A percentile compares a stretch with the other conserved stretches of the same genome.
These are phyloP conservation scores for Agrenia bidenticulata DNA, from an alignment of 2,888 invertebrate species.

Conservation along the genomic window DNA sequence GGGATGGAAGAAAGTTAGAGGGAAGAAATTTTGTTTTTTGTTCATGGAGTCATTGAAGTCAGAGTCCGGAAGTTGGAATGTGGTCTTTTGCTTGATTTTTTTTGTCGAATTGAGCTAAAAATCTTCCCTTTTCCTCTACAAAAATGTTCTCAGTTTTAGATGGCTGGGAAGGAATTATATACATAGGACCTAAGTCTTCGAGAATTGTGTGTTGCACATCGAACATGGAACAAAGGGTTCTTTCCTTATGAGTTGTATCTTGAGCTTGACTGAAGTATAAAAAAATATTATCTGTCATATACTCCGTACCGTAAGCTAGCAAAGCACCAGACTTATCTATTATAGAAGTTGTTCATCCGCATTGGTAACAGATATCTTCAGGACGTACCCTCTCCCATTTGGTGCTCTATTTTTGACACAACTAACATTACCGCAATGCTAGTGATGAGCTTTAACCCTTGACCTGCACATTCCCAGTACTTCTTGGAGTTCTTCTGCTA, in stretches of 20 bases:
- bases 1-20: background rate
- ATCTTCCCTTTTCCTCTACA: slow-evolving; percentile 6
- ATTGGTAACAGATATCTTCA: slow-evolving; percentile 7
- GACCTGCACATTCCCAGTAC: slow-evolving; percentile 33
- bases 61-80: slow-evolving; percentile 24
- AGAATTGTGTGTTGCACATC: too few species aligned
- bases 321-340: too few species aligned
- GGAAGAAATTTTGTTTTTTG: slow-evolving; percentile 6
- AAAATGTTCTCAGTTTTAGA: background rate
- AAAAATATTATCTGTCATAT: too few species aligned
- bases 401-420: slow-evolving; percentile 25
- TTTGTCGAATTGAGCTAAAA: slow-evolving; percentile 12
- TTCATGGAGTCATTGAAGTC: slow-evolving; percentile 8
- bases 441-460: slow-evolving; percentile 42
- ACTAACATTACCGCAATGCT: slow-evolving; percentile 22
- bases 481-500: slow-evolving; percentile 21
- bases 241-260: background rate
- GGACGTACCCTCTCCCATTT: slow-evolving; percentile 6
- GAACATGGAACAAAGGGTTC: slow-evolving; percentile 3
- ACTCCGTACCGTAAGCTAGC: too few species aligned
- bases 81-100: slow-evolving; percentile 10
- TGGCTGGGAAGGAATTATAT: background rate
- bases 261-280: too few species aligned
- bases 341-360: background rate
- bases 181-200: too few species aligned